Base-by-base conservation (phyloP, 2,888 invertebrate species). In the Amphiduros pacificus region DNA sequence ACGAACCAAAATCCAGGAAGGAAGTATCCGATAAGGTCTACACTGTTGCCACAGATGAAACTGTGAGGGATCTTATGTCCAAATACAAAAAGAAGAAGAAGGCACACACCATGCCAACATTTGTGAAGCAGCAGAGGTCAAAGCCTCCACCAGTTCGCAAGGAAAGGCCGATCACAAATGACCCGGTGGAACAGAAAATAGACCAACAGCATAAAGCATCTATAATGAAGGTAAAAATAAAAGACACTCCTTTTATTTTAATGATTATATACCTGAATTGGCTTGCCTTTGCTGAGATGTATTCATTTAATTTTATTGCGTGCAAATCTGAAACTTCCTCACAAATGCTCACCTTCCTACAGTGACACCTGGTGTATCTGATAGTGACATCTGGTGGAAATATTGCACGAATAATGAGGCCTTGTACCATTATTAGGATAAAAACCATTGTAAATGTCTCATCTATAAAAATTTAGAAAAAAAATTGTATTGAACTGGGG, bases 181-280 rank as follows among this genome's bases (percentile, higher is more conserved):
- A 77, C 60, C 69, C 71, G 4, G 73, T 75, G 5, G 77, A 78
- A 31, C 69, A 72, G 26, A 73, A 73, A 40, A 79, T 93, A 60
- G 91, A 92, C 74, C 90, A 90, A 72, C 92, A 93, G 77, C 87
- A 92, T 70, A 87, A 89, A 57, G 85, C 89, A 53, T 92, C 93
- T 74, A 91, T 93, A 65, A 88, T 89, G 68, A 93, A 91, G 90
- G 91, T 95, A 79, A 89, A 90, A 58, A 93, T 6, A 29, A 20
- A 14, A 20, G 5, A 26, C 27, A 17, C 36, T 3, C 24, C 6
- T 28, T 20, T 41, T 55, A 26, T 9, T 27, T 22, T 20, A 28
- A 29, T 26, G 20, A 14, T 14, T 48, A 22, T 14, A n/a, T n/a
- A n/a, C n/a, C n/a, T n/a, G n/a, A n/a, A n/a, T n/a, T n/a, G n/a